A percentile compares a stretch with the other conserved stretches of the same genome.
phyloP scores from a whole-genome alignment of 2,113 vertebrate genomes.

The Pseudonaja textilis region DNA sequence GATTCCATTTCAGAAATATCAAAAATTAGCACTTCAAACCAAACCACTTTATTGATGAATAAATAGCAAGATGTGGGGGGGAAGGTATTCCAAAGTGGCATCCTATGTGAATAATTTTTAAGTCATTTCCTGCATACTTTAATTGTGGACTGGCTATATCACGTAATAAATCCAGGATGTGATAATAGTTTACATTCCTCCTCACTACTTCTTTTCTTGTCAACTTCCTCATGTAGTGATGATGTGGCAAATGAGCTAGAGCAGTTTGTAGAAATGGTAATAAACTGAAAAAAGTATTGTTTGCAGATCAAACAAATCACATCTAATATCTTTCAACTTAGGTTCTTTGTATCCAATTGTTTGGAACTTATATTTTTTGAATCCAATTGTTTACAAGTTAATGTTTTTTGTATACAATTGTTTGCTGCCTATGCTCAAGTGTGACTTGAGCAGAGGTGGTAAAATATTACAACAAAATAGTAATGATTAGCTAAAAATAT shows the following conservation, averaged over 20 bases:
- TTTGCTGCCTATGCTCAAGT: neutral
- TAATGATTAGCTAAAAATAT: neutral
- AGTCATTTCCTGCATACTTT: fast-evolving
- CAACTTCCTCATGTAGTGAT: fast-evolving
- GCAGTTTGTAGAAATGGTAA: fast-evolving
- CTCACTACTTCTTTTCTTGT: neutral
- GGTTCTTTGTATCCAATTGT: neutral
- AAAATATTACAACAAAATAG: neutral
- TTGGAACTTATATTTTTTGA: neutral
- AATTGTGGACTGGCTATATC: neutral
- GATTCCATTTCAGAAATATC: fast-evolving
- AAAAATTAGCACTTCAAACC: neutral
- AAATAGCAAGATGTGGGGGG: neutral
- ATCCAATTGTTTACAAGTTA: neutral
- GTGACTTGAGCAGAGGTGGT: neutral
- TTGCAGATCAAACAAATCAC: neutral
- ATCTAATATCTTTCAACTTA: neutral
- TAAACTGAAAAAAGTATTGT: neutral
- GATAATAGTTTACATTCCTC: neutral
- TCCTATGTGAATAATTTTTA: fast-evolving
- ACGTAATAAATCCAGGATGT: fast-evolving
- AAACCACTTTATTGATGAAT: neutral
- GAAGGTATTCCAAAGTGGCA: fast-evolving
- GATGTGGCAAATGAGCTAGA: fast-evolving
- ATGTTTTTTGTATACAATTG: neutral